Conservation (phyloP, 1,140 invertebrate genomes). For the Cydia amplana region DNA sequence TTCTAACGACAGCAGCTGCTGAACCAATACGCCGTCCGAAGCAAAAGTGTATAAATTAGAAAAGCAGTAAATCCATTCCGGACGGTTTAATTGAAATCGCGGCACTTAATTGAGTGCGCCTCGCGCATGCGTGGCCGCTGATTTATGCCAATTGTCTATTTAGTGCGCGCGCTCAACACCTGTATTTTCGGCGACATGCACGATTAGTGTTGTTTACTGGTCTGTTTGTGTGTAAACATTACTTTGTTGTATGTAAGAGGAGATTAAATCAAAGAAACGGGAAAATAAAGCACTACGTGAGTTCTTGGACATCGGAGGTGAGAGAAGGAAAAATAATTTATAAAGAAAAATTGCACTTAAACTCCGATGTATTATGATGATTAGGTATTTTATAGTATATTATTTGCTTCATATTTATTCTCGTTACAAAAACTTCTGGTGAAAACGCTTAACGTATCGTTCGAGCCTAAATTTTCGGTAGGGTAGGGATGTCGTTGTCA, state of each 20-base stretch:
- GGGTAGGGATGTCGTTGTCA: background rate
- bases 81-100: slow-evolving; percentile 38
- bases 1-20: background rate
- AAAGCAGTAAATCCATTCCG: slow-evolving; percentile 32
- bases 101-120: slow-evolving; percentile 34
- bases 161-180: slow-evolving; percentile 1
- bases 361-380: too few relatives aligned
- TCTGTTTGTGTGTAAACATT: background rate
- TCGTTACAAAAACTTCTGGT: background rate
- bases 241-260: too few relatives aligned
- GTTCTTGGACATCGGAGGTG: too few relatives aligned
- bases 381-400: too few relatives aligned
- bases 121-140: slow-evolving; percentile 31
- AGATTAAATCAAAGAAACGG: too few relatives aligned
- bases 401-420: background rate
- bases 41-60: slow-evolving; percentile 36
- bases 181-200: slow-evolving; percentile 7
- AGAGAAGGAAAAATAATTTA: too few relatives aligned
- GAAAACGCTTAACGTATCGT: background rate
- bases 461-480: background rate
- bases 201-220: background rate
- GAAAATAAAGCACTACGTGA: too few relatives aligned
- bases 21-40: slow-evolving; percentile 5
- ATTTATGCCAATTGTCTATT: slow-evolving; percentile 35
- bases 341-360: too few relatives aligned